phyloP scores from a whole-genome alignment of 2,113 vertebrate genomes.

The Sphyrna mokarran region DNA sequence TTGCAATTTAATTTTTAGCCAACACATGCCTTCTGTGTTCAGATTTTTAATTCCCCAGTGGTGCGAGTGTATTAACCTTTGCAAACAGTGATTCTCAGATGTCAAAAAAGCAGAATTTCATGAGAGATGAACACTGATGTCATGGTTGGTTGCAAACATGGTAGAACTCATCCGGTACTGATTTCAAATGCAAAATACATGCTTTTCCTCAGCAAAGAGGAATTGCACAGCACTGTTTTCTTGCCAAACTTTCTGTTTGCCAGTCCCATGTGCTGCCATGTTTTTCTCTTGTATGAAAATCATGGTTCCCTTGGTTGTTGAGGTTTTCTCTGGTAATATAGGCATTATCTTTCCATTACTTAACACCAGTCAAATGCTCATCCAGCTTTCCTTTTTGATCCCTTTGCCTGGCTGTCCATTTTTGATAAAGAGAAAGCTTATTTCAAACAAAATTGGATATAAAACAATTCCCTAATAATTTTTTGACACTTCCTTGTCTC shows the following conservation, averaged over 20 bases:
- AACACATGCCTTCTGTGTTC: background rate
- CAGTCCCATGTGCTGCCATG: slow-evolving; percentile 28
- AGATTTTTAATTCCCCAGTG: background rate
- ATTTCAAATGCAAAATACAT: slow-evolving; percentile 21
- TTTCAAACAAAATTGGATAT: background rate
- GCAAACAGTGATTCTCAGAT: background rate
- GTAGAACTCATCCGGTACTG: slow-evolving; percentile 19
- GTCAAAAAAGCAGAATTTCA: background rate
- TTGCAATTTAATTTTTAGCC: slow-evolving; percentile 4
- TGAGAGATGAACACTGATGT: slow-evolving; percentile 19
- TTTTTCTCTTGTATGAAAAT: background rate
- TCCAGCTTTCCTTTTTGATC: background rate
- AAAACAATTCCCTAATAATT: background rate
- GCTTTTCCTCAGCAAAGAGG: background rate
- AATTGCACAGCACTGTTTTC: slow-evolving; percentile 16
- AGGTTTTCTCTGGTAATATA: background rate
- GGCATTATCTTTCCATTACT: background rate
- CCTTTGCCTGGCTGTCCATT: background rate
- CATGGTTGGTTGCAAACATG: background rate
- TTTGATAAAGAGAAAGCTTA: background rate
- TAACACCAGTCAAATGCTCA: background rate
- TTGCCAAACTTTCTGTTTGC: slow-evolving; percentile 3
- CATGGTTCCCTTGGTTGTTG: background rate
- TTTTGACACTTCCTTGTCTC: background rate
- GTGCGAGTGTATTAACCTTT: background rate